Conservation (phyloP, 2,797 vertebrate genomes). For the Enteromius viviparus region DNA sequence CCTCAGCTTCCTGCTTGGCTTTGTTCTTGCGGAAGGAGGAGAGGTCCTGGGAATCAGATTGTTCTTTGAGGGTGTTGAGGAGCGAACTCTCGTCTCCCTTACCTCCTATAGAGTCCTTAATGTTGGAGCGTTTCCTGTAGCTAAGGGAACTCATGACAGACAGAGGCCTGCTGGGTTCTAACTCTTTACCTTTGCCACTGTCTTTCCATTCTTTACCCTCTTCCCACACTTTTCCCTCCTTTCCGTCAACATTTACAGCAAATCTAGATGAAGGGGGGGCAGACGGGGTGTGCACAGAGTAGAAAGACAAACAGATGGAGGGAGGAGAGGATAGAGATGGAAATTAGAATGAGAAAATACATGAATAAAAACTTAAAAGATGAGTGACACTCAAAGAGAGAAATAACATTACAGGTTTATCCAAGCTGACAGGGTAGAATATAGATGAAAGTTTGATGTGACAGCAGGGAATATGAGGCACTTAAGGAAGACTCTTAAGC, state of each 20-base stretch:
- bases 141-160: conserved; percentile 92
- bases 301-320: conserved; percentile 59
- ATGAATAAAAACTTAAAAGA: conserved; percentile 45
- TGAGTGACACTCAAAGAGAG: conserved; percentile 26
- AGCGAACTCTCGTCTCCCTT: conserved; percentile 82
- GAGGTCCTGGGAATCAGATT: conserved; percentile 77
- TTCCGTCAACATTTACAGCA: conserved; percentile 75
- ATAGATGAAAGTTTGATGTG: conserved; percentile 29
- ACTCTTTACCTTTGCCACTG: conserved; percentile 76
- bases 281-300: conserved; percentile 34
- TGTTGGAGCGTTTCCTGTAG: conserved; percentile 86
- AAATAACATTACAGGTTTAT: conserved; percentile 30
- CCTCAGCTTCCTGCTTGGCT: conserved; percentile 66
- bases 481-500: conserved; percentile 30
- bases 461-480: conserved; percentile 5
- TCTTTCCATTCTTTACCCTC: conserved; percentile 80
- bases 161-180: conserved; percentile 79
- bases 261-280: conserved; percentile 71
- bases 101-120: conserved; percentile 86
- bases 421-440: conserved; percentile 26
- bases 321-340: conserved; percentile 45
- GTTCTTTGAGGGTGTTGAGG: conserved; percentile 83
- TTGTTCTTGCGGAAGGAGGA: conserved; percentile 76
- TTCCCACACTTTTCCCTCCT: conserved; percentile 72
- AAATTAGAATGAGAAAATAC: conserved; percentile 50